Evolutionary conservation across 2,888 invertebrate genomes (phyloP).

Genomic region (Blastobasis lacticolella): DNA sequence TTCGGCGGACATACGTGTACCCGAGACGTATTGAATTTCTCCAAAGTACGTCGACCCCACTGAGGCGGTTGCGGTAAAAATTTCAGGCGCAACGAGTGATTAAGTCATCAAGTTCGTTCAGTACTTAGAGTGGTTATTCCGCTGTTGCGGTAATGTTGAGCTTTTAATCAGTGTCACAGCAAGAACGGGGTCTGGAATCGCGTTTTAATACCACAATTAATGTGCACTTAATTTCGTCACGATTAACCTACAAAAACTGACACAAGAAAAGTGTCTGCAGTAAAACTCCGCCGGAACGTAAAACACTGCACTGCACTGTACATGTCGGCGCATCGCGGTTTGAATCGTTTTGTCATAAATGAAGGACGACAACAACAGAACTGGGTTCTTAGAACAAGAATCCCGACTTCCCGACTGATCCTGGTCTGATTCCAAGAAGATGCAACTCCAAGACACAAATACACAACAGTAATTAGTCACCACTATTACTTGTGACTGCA

Average conservation of each 20-base stretch:
- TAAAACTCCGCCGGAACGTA: slow-evolving; percentile 5
- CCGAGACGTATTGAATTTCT: slow-evolving; percentile 48
- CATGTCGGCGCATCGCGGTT: slow-evolving; percentile 21
- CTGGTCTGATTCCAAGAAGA: slow-evolving; percentile 47
- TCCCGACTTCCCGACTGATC: slow-evolving; percentile 39
- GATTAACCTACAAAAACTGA: slow-evolving; percentile 3
- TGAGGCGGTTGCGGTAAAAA: slow-evolving; percentile 20
- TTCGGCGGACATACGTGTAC: slow-evolving; percentile 25
- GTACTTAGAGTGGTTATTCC: background rate
- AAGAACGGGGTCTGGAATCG: background rate
- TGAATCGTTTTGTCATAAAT: slow-evolving; percentile 35
- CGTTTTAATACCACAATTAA: background rate
- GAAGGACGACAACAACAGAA: slow-evolving; percentile 35
- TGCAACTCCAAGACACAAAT: slow-evolving; percentile 17
- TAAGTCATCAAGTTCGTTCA: background rate
- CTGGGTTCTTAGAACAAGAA: slow-evolving; percentile 42
- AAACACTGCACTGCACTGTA: slow-evolving; percentile 14
- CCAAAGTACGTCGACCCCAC: slow-evolving; percentile 39
- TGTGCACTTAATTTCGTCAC: background rate
- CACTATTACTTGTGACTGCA: slow-evolving; percentile 17
- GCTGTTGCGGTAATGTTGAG: background rate
- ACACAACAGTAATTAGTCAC: slow-evolving; percentile 22
- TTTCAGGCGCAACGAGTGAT: background rate
- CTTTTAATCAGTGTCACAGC: background rate
- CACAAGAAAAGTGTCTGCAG: background rate